These are phyloP conservation scores for Hanleya hanleyi DNA, from an alignment of 2,888 invertebrate species.

Conservation along the genomic window DNA sequence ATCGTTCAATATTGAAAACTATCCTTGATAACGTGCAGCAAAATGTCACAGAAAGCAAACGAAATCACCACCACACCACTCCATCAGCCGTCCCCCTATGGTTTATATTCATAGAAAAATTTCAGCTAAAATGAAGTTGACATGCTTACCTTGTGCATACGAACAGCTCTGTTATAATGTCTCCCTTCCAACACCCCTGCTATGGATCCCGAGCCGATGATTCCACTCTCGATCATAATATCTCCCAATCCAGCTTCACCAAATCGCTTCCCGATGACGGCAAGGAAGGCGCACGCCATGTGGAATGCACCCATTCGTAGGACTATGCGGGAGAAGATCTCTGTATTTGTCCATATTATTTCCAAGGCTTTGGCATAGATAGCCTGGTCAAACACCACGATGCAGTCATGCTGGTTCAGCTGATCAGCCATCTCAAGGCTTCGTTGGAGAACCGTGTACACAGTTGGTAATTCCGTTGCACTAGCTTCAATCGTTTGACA, in stretches of 20 bases:
- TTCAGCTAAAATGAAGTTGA: no score
- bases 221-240: conserved; percentile 18
- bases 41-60: no score
- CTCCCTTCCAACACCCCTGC: conserved; percentile 20
- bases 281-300: conserved; percentile 17
- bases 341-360: conserved; percentile 21
- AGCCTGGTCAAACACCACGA: conserved; percentile 24
- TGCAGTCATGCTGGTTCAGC: conserved; percentile 9
- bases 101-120: no score
- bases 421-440: conserved; percentile 20
- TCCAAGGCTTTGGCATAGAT: conserved; percentile 27
- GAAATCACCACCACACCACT: no score
- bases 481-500: no score
- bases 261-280: conserved; percentile 21
- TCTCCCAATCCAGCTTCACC: conserved; percentile 22
- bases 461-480: background rate
- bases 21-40: no score
- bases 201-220: conserved; percentile 17
- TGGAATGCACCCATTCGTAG: conserved; percentile 25
- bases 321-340: background rate
- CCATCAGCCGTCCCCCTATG: no score
- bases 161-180: conserved; percentile 23
- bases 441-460: conserved; percentile 12
- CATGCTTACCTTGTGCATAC: conserved; percentile 16
- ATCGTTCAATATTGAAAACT: no score